Conservation (phyloP, 2,797 vertebrate genomes). For the Morus bassanus region DNA sequence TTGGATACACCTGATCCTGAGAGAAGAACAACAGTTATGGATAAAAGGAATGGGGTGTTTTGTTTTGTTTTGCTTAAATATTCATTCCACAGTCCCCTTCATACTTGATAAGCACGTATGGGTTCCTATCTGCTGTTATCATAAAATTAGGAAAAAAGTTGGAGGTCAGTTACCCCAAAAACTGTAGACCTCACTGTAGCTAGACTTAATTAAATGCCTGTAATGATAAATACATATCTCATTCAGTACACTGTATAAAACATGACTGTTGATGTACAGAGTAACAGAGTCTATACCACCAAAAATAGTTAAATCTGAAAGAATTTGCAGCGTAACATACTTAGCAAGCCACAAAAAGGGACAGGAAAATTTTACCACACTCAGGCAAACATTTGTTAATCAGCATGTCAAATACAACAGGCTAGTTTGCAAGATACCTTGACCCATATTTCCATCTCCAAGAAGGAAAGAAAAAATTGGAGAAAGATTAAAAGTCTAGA, state of each 20-base stretch:
- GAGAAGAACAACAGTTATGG: neutral
- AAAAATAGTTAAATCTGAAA: neutral
- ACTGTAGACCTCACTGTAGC: neutral
- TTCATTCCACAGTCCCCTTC: neutral
- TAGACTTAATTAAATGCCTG: neutral
- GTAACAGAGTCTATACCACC: neutral
- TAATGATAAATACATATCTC: neutral
- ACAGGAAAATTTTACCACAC: neutral
- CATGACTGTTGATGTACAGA: neutral
- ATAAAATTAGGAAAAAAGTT: neutral
- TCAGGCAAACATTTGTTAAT: neutral
- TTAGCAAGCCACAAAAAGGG: neutral
- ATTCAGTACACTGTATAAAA: neutral
- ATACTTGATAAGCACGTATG: neutral
- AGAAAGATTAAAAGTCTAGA: neutral
- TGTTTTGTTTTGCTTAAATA: neutral
- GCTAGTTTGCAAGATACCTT: neutral
- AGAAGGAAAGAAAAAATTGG: neutral
- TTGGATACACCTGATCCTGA: neutral
- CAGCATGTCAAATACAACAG: neutral
- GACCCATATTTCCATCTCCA: neutral
- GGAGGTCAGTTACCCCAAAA: neutral
- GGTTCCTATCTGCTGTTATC: neutral
- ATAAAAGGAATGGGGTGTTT: fast-evolving
- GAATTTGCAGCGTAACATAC: neutral